These are phyloP conservation scores for Ochropleura plecta DNA, from an alignment of 2,888 invertebrate species.

Conservation along the genomic window DNA sequence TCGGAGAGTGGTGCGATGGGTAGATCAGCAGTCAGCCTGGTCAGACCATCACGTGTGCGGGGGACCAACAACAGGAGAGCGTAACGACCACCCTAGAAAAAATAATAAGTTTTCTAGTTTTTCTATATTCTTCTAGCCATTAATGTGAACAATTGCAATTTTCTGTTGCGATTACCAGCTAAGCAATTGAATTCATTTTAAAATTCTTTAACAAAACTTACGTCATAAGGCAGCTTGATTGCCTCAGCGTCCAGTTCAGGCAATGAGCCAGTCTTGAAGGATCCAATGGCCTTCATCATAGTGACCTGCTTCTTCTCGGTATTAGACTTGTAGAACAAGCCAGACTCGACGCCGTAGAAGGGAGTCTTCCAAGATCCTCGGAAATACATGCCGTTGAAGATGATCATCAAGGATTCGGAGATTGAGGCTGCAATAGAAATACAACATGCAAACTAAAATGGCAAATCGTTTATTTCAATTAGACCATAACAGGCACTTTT, in stretches of 20 bases:
- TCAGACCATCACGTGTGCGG: constrained; percentile 90
- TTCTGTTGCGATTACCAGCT: background rate
- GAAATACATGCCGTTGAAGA: constrained; percentile 95
- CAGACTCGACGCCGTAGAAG: constrained; percentile 90
- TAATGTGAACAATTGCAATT: background rate
- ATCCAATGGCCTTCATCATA: constrained; percentile 93
- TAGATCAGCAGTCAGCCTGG: constrained; percentile 89
- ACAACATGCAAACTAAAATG: background rate
- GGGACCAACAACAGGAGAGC: constrained; percentile 91
- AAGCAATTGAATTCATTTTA: background rate
- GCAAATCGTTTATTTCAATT: no score
- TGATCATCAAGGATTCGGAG: constrained; percentile 91
- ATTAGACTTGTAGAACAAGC: constrained; percentile 92
- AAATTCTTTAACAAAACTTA: constrained; percentile 76
- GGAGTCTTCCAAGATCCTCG: constrained; percentile 94
- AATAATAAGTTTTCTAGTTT: background rate
- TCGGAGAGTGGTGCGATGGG: constrained; percentile 85
- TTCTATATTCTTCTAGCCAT: background rate
- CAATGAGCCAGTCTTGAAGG: constrained; percentile 91
- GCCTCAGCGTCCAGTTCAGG: constrained; percentile 92
- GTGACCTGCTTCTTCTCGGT: constrained; percentile 91
- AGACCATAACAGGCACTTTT: no score
- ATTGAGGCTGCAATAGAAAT: constrained; percentile 75
- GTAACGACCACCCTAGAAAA: constrained; percentile 90
- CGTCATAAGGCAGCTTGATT: constrained; percentile 94